Conservation (phyloP, 2,113 vertebrate genomes). For the Callipepla californica region DNA sequence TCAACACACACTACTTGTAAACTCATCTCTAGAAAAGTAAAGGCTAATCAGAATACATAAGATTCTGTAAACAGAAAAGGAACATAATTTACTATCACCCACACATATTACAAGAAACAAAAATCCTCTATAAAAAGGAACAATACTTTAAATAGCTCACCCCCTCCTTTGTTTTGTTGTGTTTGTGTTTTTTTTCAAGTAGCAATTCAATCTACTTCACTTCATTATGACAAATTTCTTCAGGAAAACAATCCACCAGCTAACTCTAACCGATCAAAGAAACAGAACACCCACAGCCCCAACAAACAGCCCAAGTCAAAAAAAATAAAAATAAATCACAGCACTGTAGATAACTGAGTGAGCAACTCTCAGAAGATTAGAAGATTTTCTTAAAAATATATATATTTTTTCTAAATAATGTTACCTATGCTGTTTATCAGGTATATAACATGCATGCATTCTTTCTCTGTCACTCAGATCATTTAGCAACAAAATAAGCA, state of each 20-base stretch:
- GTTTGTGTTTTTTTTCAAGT: not conserved
- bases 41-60: not conserved
- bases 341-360: not conserved
- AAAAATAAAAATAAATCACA: not conserved
- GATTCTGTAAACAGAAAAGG: not conserved
- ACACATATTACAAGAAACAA: not conserved
- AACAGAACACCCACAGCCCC: not conserved
- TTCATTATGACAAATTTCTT: not conserved
- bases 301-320: not conserved
- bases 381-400: not conserved
- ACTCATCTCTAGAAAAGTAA: not conserved
- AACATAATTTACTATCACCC: not conserved
- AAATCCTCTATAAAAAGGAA: not conserved
- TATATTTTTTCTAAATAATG: not conserved
- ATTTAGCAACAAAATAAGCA: not conserved
- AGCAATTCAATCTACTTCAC: not conserved
- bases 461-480: not conserved
- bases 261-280: not conserved
- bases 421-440: not conserved
- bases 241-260: not conserved
- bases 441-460: not conserved
- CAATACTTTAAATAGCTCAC: not conserved
- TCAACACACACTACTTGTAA: not conserved
- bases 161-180: not conserved
- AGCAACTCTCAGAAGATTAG: not conserved